phyloP scores from a whole-genome alignment of 2,797 vertebrate species.

The Prionace glauca region DNA sequence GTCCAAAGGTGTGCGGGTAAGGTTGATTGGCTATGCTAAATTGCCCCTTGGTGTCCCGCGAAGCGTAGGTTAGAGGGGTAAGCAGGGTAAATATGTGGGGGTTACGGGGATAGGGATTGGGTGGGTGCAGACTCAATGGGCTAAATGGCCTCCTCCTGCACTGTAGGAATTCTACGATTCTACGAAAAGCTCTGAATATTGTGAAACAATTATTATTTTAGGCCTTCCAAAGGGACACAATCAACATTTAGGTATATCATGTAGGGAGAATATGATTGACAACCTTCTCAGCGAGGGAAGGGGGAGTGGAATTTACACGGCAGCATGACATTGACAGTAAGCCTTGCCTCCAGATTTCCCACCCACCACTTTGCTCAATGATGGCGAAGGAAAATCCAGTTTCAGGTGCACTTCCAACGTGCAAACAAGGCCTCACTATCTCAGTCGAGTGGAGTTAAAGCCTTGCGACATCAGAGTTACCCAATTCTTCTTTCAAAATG shows the following conservation, averaged over 20 bases:
- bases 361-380: neutral
- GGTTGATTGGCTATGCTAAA: too few relatives aligned
- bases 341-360: neutral
- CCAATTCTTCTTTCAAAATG: neutral
- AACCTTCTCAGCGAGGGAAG: neutral
- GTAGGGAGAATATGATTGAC: neutral
- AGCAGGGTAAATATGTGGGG: too few relatives aligned
- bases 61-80: too few relatives aligned
- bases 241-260: neutral
- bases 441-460: neutral
- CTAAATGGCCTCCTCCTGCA: too few relatives aligned
- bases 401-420: neutral
- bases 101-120: too few relatives aligned
- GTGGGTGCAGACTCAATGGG: too few relatives aligned
- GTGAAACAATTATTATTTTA: neutral
- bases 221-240: neutral
- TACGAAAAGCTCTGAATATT: neutral
- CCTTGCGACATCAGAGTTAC: slow-evolving; percentile 4
- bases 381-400: neutral
- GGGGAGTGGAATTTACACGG: neutral
- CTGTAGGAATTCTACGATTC: too few relatives aligned
- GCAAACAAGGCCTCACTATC: neutral
- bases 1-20: too few relatives aligned
- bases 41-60: too few relatives aligned
- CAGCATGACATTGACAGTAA: neutral